Percentiles rank a stretch among this genome's conserved stretches.
phyloP scores from a whole-genome alignment of 2,113 vertebrate species.

The Dryoscopus gambensis region DNA sequence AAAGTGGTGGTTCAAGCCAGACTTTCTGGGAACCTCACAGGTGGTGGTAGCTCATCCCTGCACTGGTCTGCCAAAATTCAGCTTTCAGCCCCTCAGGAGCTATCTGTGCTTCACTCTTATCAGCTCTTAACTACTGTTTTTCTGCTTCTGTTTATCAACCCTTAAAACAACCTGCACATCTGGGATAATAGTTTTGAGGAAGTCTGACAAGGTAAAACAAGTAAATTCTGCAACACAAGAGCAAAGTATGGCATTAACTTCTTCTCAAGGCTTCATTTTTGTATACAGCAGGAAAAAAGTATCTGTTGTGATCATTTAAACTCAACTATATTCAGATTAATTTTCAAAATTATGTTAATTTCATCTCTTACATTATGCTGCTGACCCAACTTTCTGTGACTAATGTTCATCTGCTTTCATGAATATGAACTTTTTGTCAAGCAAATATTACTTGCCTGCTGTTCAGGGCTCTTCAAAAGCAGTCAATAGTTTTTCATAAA shows the following conservation, averaged over 20 bases:
- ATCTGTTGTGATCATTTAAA: neutral
- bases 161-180: neutral
- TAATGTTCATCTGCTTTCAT: neutral
- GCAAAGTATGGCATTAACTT: neutral
- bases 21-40: neutral
- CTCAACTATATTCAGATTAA: neutral
- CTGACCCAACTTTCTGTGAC: neutral
- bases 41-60: neutral
- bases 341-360: neutral
- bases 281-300: neutral
- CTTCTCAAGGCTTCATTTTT: neutral
- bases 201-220: neutral
- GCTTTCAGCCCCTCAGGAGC: neutral
- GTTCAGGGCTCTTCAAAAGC: neutral
- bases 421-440: neutral
- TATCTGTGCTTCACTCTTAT: neutral
- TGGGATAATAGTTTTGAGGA: neutral
- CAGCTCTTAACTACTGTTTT: neutral
- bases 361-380: neutral
- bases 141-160: neutral
- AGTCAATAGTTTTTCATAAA: neutral
- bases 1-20: neutral
- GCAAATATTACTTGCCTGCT: neutral
- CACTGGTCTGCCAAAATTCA: neutral
- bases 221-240: neutral